Base-by-base conservation (phyloP, 2,113 vertebrate genomes). In the Atherinomorus stipes region DNA sequence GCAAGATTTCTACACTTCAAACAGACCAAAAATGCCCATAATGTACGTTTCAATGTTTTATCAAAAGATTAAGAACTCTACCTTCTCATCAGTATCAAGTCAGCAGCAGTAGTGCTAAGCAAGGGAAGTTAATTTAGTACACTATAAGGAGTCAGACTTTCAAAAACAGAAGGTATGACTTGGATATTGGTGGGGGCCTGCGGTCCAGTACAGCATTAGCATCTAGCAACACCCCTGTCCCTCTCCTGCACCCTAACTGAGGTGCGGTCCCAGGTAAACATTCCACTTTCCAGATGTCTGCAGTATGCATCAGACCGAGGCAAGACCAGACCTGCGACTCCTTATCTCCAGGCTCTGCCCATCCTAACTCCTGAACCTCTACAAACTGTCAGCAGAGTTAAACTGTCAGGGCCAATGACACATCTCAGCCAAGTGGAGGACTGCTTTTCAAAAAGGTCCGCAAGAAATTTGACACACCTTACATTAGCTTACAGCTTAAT, bases 271-370 rank as follows among this genome's bases (percentile, higher is more conserved):
- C 87, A 86, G 74, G 85, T 91, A 94, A 94, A 93, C 91, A 93
- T 88, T 91, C 89, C 69, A 25, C 56, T 83, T 93, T 93, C 87
- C 93, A 94, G 91, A 94, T 94, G 92, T 92, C 91, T 92, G 77
- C 84, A 69, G 66, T 83, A 66, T 47, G 73, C 85, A 90, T 87
- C 85, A 86, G 87, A 72, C 84, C 74, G 61, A 86, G 91, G 90
- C 96, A 96, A 95, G 96, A 95, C 94, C 74, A 89, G 94, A 95
- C 96, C 93, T 96, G 96, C 66, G 87, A 80, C 89, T 83, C 81
- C 83, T 87, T 80, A 84, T 87, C 89, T 76, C 45, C 53, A 70
- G 86, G 82, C 65, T 57, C 66, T 71, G 83, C 78, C 87, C 80
- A 83, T 80, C 87, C 83, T 64, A 10, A 21, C 54, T 74, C 44